These are phyloP conservation scores for Dysdera silvatica DNA, from an alignment of 1,140 invertebrate genomes.

Conservation along the genomic window DNA sequence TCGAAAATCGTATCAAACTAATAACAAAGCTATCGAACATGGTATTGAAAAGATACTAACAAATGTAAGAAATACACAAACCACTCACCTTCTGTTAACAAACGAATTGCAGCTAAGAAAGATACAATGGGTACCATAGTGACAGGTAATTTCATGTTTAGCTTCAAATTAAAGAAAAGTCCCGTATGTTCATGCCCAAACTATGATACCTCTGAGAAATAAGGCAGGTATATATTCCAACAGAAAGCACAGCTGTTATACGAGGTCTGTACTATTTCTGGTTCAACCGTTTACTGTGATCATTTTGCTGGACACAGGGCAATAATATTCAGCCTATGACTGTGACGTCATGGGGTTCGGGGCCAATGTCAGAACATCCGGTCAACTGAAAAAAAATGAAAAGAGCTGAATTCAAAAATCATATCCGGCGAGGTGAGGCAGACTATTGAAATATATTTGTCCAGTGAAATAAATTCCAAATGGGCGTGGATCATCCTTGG, in stretches of 20 bases:
- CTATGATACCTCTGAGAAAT: neutral
- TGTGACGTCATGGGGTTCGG: conserved; percentile 16
- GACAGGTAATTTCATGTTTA: conserved; percentile 20
- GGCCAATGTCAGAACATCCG: conserved; percentile 25
- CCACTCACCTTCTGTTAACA: conserved; percentile 65
- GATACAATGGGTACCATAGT: conserved; percentile 70
- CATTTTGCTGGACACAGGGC: conserved; percentile 4
- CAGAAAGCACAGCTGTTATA: neutral
- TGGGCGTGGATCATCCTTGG: too few species aligned
- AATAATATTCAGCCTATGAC: conserved; percentile 23
- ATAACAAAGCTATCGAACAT: too few species aligned
- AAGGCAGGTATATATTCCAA: neutral
- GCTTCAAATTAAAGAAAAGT: neutral
- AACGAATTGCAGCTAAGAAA: conserved; percentile 67
- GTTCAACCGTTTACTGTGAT: conserved; percentile 3
- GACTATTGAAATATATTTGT: too few species aligned
- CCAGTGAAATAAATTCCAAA: too few species aligned
- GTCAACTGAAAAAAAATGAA: too few species aligned
- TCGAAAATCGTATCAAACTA: too few species aligned
- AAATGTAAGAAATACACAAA: too few species aligned
- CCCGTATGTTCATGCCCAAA: neutral
- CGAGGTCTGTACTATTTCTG: neutral
- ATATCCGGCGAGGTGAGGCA: too few species aligned
- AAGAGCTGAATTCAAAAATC: too few species aligned
- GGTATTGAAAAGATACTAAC: too few species aligned